A percentile compares a stretch with the other conserved stretches of the same genome.
Evolutionary conservation across 1,140 invertebrate genomes (phyloP).

Genomic region (Lerema accius): DNA sequence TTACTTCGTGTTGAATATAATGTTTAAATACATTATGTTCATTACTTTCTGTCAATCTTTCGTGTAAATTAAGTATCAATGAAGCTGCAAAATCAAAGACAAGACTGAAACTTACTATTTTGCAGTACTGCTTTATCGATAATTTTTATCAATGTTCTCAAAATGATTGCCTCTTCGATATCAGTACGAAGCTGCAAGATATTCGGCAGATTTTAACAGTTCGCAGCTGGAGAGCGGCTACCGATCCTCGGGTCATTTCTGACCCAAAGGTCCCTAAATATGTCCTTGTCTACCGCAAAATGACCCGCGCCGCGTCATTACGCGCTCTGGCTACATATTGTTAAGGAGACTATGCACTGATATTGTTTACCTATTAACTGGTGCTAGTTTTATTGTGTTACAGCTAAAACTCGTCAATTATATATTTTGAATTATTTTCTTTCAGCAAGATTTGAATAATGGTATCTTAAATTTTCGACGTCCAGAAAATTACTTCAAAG

Average conservation of each 20-base stretch:
- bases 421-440: too few species aligned
- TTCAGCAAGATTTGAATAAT: too few species aligned
- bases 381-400: background rate
- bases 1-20: too few species aligned
- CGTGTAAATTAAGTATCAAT: too few species aligned
- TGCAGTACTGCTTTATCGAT: too few species aligned
- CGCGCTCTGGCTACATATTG: constrained; percentile 16
- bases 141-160: too few species aligned
- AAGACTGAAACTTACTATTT: too few species aligned
- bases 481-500: too few species aligned
- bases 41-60: too few species aligned
- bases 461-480: too few species aligned
- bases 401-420: background rate
- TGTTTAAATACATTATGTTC: too few species aligned
- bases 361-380: background rate
- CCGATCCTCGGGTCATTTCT: constrained; percentile 5
- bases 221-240: constrained; percentile 17
- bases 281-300: constrained; percentile 38
- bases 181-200: background rate
- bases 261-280: constrained; percentile 30
- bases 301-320: constrained; percentile 31
- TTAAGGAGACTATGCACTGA: constrained; percentile 23
- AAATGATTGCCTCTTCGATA: background rate
- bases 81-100: too few species aligned
- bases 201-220: background rate